Evolutionary conservation across 2,888 invertebrate genomes (phyloP), one percentile per base, ranked within the genome.

Genomic region (Apotomis turbidana): DNA sequence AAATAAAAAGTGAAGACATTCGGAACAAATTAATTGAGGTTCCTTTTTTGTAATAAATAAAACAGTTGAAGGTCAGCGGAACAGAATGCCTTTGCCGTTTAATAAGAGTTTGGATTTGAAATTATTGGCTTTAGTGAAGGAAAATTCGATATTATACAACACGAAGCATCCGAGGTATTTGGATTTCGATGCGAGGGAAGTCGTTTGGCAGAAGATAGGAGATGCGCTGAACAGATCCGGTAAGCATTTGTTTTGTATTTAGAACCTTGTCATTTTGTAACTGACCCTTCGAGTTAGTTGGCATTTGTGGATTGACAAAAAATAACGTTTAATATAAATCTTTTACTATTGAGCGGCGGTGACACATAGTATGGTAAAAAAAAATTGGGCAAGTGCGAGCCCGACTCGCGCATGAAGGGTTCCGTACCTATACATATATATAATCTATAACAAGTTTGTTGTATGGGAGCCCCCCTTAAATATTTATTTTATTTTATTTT

Each of bases 171-270:
- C 85, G 0, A 90, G 90, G 71, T 90, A 90, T 73, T 73, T 87
- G 69, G 88, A 90, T 67, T 85, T 82, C 8, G 88, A 92, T 68
- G 79, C 85, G 0, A 83, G 90, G 49, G 91, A 91, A 78, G 88
- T 90, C 0, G 79, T 87, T 46, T 93, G 93, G 93, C 90, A 90
- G 78, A 89, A 88, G 76, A 93, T 93, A 41, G 91, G 90, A 6
- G 91, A 91, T 61, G 74, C 79, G 0, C 73, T 93, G 38, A 83
- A 82, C 68, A 84, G 88, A 64, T 89, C 92, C 49, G 88, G 91
- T 91, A 76, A 87, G 87, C 86, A 76, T 27, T 12, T 3, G 9
- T 41, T 3, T 63, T 2, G 27, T 27, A 27, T 27, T 27, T 27
- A 27, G 27, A 27, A 27, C 27, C 27, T 27, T 27, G 27, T 27